Conservation (phyloP, 2,888 invertebrate species). For the Caenorhabditis becei region DNA sequence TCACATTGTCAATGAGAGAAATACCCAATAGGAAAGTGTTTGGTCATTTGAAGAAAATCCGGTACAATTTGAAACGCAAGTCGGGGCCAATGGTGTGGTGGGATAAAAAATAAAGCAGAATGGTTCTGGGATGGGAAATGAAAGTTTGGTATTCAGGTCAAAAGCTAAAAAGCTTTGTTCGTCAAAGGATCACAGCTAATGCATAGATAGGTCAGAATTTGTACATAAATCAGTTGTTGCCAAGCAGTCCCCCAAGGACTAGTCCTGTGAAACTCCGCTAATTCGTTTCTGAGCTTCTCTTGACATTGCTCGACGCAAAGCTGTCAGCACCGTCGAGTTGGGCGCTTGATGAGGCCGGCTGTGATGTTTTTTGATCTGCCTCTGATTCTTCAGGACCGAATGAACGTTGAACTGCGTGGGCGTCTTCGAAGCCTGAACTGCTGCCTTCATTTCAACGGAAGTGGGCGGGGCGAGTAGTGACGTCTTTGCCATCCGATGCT, state of each 20-base stretch:
- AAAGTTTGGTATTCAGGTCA: background rate
- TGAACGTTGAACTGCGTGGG: constrained; percentile 58
- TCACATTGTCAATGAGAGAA: constrained; percentile 29
- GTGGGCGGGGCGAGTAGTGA: constrained; percentile 72
- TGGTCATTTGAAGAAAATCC: constrained; percentile 31
- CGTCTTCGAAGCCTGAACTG: constrained; percentile 68
- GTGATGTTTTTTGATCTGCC: constrained; percentile 28
- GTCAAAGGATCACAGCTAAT: constrained; percentile 17
- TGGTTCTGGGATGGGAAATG: background rate
- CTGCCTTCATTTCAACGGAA: constrained; percentile 71
- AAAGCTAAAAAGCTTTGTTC: constrained; percentile 34
- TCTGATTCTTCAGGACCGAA: constrained; percentile 52
- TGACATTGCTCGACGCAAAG: constrained; percentile 70
- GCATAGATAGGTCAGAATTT: constrained; percentile 46
- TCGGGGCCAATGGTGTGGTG: constrained; percentile 11
- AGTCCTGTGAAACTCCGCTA: constrained; percentile 33
- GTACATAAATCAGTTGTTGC: constrained; percentile 44
- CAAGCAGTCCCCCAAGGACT: constrained; percentile 4
- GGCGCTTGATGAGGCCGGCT: constrained; percentile 35
- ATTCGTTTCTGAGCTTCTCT: constrained; percentile 61
- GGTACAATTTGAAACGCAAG: constrained; percentile 50
- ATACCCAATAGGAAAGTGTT: constrained; percentile 36
- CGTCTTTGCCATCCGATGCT: constrained; percentile 66
- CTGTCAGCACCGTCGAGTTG: constrained; percentile 65
- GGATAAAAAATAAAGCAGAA: constrained; percentile 23